phyloP scores from a whole-genome alignment of 1,140 invertebrate genomes.

The Orius laevigatus region DNA sequence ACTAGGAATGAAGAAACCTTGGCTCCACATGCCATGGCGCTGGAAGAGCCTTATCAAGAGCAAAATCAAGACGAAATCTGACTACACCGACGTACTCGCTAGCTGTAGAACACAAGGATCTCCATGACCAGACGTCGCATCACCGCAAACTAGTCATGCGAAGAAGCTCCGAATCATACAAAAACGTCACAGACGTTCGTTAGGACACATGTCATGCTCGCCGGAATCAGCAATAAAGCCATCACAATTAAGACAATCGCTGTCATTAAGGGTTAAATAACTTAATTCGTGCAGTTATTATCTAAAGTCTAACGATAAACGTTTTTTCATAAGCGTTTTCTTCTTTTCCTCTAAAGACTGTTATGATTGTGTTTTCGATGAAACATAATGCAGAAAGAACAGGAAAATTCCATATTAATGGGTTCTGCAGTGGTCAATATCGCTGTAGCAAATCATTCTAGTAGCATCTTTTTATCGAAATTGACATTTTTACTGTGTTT shows the following conservation, averaged over 20 bases:
- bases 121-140: slow-evolving; percentile 95
- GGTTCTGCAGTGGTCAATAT: too few relatives aligned
- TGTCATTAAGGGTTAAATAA: slow-evolving; percentile 85
- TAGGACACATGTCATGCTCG: slow-evolving; percentile 92
- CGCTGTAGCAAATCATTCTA: too few relatives aligned
- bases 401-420: too few relatives aligned
- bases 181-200: slow-evolving; percentile 99
- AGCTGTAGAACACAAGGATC: slow-evolving; percentile 78
- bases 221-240: slow-evolving; percentile 94
- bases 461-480: too few relatives aligned
- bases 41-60: slow-evolving; percentile 86
- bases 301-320: too few relatives aligned
- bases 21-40: slow-evolving; percentile 99
- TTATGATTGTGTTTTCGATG: too few relatives aligned
- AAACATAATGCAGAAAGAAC: too few relatives aligned
- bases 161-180: slow-evolving; percentile 99
- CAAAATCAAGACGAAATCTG: slow-evolving; percentile 88
- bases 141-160: slow-evolving; percentile 99
- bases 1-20: slow-evolving; percentile 89
- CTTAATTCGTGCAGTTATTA: too few relatives aligned
- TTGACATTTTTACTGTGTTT: too few relatives aligned
- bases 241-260: slow-evolving; percentile 95
- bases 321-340: too few relatives aligned
- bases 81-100: slow-evolving; percentile 66
- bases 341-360: too few relatives aligned